Percentiles rank a stretch among this genome's conserved stretches.
phyloP scores from a whole-genome alignment of 2,113 vertebrate species.

The Brevimyrus niger region DNA sequence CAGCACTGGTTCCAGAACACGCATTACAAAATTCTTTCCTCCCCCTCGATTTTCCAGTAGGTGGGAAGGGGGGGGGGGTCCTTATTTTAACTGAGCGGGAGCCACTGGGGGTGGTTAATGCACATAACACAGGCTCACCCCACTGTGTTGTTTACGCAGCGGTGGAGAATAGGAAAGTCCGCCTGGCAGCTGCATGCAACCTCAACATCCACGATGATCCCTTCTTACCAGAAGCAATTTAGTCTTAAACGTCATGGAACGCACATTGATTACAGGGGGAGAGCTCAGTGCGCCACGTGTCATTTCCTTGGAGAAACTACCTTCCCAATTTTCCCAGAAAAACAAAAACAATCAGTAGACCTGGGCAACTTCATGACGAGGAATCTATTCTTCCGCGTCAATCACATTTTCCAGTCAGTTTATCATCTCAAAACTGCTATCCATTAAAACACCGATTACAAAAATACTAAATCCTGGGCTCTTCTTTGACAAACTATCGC shows the following conservation, averaged over 20 bases:
- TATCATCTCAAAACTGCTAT: not conserved
- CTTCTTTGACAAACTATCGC: too few species aligned
- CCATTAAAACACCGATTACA: not conserved
- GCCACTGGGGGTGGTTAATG: not conserved
- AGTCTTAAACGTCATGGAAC: not conserved
- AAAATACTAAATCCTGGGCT: not conserved
- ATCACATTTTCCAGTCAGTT: not conserved
- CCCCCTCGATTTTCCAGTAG: not conserved
- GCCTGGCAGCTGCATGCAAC: not conserved
- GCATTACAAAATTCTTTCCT: not conserved
- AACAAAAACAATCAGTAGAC: not conserved
- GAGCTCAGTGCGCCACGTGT: not conserved
- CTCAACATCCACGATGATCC: not conserved
- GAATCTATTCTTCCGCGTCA: not conserved
- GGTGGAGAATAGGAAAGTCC: not conserved
- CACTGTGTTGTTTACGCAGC: not conserved
- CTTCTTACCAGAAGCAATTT: conserved; percentile 5
- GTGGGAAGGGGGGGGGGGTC: not conserved
- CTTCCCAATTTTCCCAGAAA: not conserved
- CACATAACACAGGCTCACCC: not conserved
- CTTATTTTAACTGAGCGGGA: not conserved
- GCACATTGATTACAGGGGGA: not conserved
- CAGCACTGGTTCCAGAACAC: not conserved
- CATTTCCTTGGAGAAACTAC: not conserved
- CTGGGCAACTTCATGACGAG: not conserved